Base-by-base conservation (phyloP, 2,888 invertebrate genomes). In the Parochlus steinenii region DNA sequence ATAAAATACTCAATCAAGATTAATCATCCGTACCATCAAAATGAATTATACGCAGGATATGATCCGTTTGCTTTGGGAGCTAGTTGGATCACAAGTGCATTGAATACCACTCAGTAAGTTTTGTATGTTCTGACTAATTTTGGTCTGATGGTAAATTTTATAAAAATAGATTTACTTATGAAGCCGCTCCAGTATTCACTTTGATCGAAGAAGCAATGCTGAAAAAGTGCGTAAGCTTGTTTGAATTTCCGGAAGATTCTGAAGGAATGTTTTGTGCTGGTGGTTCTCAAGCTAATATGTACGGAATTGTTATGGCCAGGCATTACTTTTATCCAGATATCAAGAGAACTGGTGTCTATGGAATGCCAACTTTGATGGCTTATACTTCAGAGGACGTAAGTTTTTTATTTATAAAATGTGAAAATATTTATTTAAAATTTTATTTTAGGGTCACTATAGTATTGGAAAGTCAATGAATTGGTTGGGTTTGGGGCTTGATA, bases 51-150 rank as follows among this genome's bases (percentile, higher is more conserved):
- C 47, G 64, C 61, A 5, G 70, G 67, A 5, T 49, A 62, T 6
- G 69, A 71, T 46, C 54, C 59, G 3, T 64, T 63, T 43, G 68
- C 67, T 6, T 47, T 71, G 23, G 64, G 61, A 5, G 71, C 66
- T 2, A 55, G 67, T 10, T 65, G 64, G 59, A 50, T 71, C 17
- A 59, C 67, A 3, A 70, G 71, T 44, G 60, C 64, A 10, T 57
- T 71, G 40, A 71, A 71, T 46, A 69, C 71, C 1, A 70, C 67
- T 51, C 64, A 67, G 67, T 68, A 51, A 57, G 54, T n/a, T n/a
- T n/a, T n/a, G n/a, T n/a, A n/a, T 42, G 6, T 30, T 10, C 25
- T 19, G 20, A 8, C 6, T 10, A 8, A 24, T 25, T 16, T 31
- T 35, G 15, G 10, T 22, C n/a, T 12, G 4, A 6, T 20, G 8